These are phyloP conservation scores for Rallus limicola DNA, from an alignment of 2,113 vertebrate species.

Conservation along the genomic window DNA sequence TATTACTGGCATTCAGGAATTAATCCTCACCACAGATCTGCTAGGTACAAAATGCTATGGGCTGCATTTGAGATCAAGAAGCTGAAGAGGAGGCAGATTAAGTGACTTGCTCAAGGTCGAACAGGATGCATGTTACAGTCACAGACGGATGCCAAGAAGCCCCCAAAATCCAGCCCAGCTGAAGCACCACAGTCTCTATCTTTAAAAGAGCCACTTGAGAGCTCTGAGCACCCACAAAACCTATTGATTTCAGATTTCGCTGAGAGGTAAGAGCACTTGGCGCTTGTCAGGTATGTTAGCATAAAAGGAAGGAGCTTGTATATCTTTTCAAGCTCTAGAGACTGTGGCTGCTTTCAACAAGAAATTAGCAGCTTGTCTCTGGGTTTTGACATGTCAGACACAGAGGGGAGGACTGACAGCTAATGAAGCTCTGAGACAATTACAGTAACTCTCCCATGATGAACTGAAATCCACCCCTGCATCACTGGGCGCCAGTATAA, in stretches of 20 bases:
- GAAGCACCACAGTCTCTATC: not conserved
- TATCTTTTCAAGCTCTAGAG: constrained; percentile 32
- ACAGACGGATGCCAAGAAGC: not conserved
- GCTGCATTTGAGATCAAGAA: not conserved
- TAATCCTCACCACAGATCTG: not conserved
- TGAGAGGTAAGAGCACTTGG: not conserved
- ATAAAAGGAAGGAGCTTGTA: not conserved
- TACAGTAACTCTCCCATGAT: constrained; percentile 28
- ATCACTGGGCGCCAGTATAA: not conserved
- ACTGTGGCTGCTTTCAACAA: constrained; percentile 41
- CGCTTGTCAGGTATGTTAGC: constrained; percentile 13
- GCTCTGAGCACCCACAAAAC: not conserved
- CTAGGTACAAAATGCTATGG: not conserved
- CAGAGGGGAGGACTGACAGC: constrained; percentile 34
- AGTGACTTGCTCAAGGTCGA: not conserved
- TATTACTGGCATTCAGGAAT: not conserved
- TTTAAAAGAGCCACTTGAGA: not conserved
- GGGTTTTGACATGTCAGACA: constrained; percentile 37
- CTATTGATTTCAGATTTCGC: not conserved
- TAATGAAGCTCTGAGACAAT: constrained; percentile 41
- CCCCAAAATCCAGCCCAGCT: not conserved
- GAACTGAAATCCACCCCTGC: constrained; percentile 29
- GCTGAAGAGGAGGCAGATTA: not conserved
- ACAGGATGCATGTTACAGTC: not conserved
- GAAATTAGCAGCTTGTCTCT: constrained; percentile 51